Conservation (phyloP, 1,140 invertebrate genomes). For the Centruroides sculpturatus region DNA sequence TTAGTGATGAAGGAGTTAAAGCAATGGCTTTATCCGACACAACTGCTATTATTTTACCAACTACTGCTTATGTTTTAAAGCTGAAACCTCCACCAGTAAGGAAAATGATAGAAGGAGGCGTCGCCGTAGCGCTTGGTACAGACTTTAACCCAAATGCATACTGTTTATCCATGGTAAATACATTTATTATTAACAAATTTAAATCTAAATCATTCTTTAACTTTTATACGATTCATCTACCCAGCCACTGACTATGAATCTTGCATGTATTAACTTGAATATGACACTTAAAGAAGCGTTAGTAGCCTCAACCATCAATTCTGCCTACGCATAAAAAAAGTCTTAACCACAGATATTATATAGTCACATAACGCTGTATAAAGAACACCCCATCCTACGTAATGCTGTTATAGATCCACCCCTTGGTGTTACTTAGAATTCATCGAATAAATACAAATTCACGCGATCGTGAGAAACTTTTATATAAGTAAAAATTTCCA, state of each 20-base stretch:
- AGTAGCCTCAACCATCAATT: conserved; percentile 44
- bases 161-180: conserved; percentile 38
- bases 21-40: conserved; percentile 37
- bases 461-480: no score
- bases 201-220: background rate
- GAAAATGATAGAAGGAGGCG: conserved; percentile 41
- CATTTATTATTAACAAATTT: background rate
- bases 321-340: conserved; percentile 33
- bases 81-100: conserved; percentile 43
- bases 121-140: conserved; percentile 45
- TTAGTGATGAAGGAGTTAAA: conserved; percentile 38
- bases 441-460: no score
- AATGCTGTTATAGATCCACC: no score
- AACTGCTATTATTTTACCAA: conserved; percentile 45
- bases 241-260: conserved; percentile 47
- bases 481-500: no score
- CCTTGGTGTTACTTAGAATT: no score
- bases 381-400: no score
- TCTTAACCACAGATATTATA: no score
- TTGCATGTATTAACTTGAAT: conserved; percentile 41
- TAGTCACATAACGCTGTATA: no score
- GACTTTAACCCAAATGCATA: conserved; percentile 56
- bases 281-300: conserved; percentile 45
- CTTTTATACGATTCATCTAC: conserved; percentile 2
- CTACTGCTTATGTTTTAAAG: conserved; percentile 44